phyloP scores from a whole-genome alignment of 2,797 vertebrate species.

The Phataginus tetradactyla region DNA sequence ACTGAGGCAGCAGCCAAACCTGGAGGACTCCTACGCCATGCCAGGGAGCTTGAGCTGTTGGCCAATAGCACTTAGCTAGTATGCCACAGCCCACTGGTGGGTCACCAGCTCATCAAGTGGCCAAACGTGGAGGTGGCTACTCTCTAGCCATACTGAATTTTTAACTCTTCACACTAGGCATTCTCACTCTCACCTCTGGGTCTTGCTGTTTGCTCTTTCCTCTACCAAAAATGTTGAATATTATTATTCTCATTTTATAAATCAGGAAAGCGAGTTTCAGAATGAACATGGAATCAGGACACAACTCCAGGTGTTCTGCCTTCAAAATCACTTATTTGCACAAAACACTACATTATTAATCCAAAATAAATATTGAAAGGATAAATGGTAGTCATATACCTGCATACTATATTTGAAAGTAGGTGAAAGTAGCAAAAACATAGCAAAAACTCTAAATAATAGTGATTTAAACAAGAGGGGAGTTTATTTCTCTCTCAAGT shows the following conservation, averaged over 20 bases:
- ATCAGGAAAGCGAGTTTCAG: neutral
- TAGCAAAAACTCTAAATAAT: neutral
- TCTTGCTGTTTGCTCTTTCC: neutral
- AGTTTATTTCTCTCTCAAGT: neutral
- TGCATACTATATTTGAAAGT: neutral
- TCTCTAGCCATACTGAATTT: neutral
- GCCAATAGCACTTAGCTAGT: neutral
- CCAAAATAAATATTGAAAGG: neutral
- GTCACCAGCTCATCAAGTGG: neutral
- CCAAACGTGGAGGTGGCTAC: neutral
- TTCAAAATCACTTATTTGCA: neutral
- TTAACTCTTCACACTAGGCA: neutral
- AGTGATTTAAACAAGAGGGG: neutral
- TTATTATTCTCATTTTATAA: neutral
- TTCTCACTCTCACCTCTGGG: neutral
- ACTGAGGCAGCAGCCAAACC: too few species aligned
- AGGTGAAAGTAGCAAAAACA: neutral
- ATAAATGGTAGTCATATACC: neutral
- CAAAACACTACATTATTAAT: neutral
- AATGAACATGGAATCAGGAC: neutral
- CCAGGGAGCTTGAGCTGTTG: neutral
- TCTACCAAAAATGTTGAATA: neutral
- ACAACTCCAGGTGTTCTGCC: neutral
- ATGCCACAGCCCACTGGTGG: neutral
- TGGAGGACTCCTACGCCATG: too few species aligned